Percentiles rank a stretch among this genome's conserved stretches.
phyloP scores from a whole-genome alignment of 2,113 vertebrate species.

The Cyprinus carpio region DNA sequence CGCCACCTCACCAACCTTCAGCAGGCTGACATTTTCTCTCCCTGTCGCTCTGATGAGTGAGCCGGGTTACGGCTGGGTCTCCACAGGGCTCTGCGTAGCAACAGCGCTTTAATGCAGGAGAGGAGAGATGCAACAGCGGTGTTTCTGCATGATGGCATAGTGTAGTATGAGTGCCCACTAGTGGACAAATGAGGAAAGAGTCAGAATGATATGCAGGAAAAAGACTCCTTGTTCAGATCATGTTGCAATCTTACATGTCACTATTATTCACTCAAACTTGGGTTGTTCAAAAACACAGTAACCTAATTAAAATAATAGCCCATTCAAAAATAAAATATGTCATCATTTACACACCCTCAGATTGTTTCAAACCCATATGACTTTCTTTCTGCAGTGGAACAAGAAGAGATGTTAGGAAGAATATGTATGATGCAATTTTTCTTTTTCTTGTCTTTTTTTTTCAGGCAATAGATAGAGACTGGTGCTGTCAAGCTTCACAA shows the following conservation, averaged over 20 bases:
- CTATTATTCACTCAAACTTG: too few species aligned
- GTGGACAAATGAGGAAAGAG: background rate
- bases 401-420: background rate
- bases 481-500: background rate
- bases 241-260: background rate
- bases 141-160: background rate
- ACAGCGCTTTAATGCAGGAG: slow-evolving; percentile 18
- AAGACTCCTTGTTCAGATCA: background rate
- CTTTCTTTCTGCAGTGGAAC: background rate
- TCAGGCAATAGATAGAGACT: too few species aligned
- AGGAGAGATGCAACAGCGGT: slow-evolving; percentile 54
- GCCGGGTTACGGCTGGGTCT: slow-evolving; percentile 20
- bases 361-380: background rate
- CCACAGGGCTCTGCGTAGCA: slow-evolving; percentile 23
- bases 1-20: slow-evolving; percentile 63
- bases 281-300: background rate
- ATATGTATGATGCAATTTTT: background rate
- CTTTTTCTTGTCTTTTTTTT: too few species aligned
- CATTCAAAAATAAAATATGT: background rate
- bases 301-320: background rate
- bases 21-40: slow-evolving; percentile 58
- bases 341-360: background rate
- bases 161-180: slow-evolving; percentile 48
- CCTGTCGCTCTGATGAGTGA: slow-evolving; percentile 45
- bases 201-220: background rate